phyloP scores from a whole-genome alignment of 2,888 invertebrate genomes.

The Cantharis rustica region DNA sequence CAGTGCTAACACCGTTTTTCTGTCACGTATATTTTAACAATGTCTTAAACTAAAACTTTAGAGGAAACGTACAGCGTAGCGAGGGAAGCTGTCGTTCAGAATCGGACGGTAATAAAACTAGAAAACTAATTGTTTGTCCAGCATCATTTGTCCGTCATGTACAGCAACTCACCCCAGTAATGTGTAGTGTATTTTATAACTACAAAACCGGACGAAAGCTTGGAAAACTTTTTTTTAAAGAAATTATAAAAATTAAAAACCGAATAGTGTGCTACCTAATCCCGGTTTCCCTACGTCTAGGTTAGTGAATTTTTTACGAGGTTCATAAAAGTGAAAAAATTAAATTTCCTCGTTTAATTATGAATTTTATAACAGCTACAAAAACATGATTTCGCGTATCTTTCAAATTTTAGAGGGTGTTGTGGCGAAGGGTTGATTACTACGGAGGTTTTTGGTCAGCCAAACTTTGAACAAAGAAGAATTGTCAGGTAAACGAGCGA shows the following conservation, averaged over 20 bases:
- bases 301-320: neutral
- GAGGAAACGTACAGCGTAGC: no score
- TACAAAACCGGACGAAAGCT: no score
- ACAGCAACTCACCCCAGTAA: no score
- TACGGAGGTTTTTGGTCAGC: neutral
- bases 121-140: no score
- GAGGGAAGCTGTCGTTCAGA: no score
- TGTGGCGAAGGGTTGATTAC: neutral
- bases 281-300: neutral
- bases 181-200: no score
- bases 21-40: no score
- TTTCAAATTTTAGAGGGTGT: neutral
- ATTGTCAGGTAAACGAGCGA: neutral
- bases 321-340: neutral
- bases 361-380: neutral
- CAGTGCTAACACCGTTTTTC: no score
- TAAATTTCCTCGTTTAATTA: neutral
- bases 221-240: no score
- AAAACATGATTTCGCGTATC: neutral
- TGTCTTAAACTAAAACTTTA: no score
- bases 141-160: no score
- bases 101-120: no score
- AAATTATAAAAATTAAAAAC: neutral
- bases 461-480: neutral
- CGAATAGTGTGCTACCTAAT: neutral